These are phyloP conservation scores for Caranx ignobilis DNA, from an alignment of 2,113 vertebrate genomes.

Conservation along the genomic window DNA sequence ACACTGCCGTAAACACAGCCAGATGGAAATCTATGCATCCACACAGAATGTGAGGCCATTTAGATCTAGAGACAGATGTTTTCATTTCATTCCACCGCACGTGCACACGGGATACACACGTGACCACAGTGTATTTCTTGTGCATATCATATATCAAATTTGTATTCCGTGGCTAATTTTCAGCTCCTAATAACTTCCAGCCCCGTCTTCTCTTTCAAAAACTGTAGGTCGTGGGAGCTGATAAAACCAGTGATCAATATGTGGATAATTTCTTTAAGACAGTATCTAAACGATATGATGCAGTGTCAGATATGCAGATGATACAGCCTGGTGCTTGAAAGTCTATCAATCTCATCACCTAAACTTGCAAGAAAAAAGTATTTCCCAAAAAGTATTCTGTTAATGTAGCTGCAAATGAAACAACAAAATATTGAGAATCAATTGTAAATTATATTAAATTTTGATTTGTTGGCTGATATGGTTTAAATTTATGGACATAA, in stretches of 20 bases:
- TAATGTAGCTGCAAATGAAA: no score
- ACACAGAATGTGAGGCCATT: conserved; percentile 54
- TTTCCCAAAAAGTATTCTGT: no score
- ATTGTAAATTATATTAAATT: no score
- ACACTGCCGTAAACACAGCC: conserved; percentile 69
- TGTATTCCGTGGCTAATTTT: background rate
- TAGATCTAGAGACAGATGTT: conserved; percentile 58
- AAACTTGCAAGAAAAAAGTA: no score
- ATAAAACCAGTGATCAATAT: background rate
- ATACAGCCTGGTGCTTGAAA: background rate
- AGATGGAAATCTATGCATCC: conserved; percentile 77
- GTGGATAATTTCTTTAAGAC: background rate
- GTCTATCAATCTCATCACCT: no score
- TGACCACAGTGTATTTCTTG: conserved; percentile 12
- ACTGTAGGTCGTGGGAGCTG: background rate
- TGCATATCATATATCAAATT: background rate
- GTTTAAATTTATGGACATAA: no score
- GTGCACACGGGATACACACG: conserved; percentile 4
- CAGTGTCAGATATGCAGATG: background rate
- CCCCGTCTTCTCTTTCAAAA: background rate
- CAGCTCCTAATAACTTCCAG: background rate
- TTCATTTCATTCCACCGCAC: conserved; percentile 46
- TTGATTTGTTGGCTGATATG: no score
- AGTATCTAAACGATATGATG: background rate
- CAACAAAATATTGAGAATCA: no score